Base-by-base conservation (phyloP, 1,140 invertebrate species). In the Ceratosolen solmsi region DNA sequence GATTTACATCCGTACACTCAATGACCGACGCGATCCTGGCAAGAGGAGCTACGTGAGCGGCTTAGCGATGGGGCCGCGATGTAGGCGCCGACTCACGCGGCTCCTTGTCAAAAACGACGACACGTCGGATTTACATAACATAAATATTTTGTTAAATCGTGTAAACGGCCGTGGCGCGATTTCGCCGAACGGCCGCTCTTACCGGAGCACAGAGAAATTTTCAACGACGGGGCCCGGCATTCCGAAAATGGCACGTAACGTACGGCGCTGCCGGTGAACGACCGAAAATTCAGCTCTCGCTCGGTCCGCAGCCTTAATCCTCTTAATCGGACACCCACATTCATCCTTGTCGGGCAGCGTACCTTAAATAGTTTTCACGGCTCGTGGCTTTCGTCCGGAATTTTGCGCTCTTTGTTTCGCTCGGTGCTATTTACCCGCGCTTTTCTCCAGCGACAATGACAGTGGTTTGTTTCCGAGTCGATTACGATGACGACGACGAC, bases 271-370 rank as follows among this genome's bases (percentile, higher is more conserved):
- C 0, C 25, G 76, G 68, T 79, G 78, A 79, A 79, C 78, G 78
- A 79, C 78, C 78, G 78, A 79, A 41, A 54, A 79, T 71, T 51
- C 75, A 27, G 41, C 58, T 49, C 49, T 60, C 70, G 15, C 60
- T 33, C 13, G 5, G 56, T 25, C 25, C 56, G 3, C 5, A 20
- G 36, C 33, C 49, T 79, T 33, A 70, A 54, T n/a, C 49, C 51
- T 38, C 41, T 56, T 71, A 27, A 63, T 30, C 65, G 11, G 2
- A 17, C 30, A 3, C 27, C 5, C 27, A 11, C 27, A 4, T 54
- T 22, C 51, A 22, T 54, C 20, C 20, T 54, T 2, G 17, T 54
- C 17, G 11, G 2, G 11, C n/a, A 22, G 20, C 20, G 51, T 15
- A 4, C 51, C 20, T 15, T 15, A 54, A 54, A 54, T 54, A 54